A percentile compares a stretch with the other conserved stretches of the same genome.
Conservation (phyloP, 2,888 invertebrate genomes). For the Tanypteryx hageni region DNA sequence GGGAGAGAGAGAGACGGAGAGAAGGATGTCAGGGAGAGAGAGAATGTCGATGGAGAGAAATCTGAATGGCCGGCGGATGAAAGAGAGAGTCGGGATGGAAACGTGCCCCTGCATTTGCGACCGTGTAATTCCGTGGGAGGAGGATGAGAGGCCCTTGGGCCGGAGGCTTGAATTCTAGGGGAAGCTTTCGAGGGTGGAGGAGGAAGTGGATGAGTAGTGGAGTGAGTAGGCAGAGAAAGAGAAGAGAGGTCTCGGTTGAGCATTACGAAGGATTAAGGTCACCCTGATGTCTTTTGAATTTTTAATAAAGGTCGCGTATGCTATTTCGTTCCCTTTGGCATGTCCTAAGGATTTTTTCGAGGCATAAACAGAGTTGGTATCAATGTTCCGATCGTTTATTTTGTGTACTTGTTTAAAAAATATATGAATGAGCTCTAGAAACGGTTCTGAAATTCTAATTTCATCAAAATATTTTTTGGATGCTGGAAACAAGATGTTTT, state of each 20-base stretch:
- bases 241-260: neutral
- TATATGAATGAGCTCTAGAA: neutral
- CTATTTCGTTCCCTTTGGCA: neutral
- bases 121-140: conserved; percentile 12
- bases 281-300: conserved; percentile 11
- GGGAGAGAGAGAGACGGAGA: neutral
- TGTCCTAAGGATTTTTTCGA: neutral
- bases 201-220: neutral
- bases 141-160: neutral
- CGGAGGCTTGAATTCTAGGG: neutral
- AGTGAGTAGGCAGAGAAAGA: neutral
- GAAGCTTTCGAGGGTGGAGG: neutral
- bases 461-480: no score
- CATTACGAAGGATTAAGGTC: conserved; percentile 48
- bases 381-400: no score
- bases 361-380: neutral
- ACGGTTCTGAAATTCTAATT: no score
- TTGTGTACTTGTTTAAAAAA: no score
- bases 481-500: no score
- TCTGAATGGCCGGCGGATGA: neutral
- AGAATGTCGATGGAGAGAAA: neutral
- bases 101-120: conserved; percentile 31
- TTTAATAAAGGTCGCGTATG: neutral
- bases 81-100: neutral
- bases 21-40: neutral